Evolutionary conservation across 1,140 invertebrate genomes (phyloP).

Genomic region (Brachionus paranguensis): DNA sequence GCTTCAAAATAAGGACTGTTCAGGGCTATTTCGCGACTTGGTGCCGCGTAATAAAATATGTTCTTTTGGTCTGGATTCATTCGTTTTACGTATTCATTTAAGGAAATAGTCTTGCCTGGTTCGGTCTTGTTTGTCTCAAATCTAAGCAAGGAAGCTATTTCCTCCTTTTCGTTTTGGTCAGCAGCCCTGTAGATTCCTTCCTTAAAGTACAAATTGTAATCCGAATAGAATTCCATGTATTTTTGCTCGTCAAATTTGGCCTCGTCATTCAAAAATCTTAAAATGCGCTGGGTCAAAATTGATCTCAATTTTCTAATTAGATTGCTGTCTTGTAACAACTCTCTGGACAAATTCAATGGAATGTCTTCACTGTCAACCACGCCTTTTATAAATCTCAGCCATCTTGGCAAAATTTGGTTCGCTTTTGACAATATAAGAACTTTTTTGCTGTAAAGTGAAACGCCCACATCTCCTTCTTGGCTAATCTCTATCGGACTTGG

Average conservation of each 20-base stretch:
- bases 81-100: conserved; percentile 72
- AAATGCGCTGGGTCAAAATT: conserved; percentile 74
- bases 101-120: conserved; percentile 68
- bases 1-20: conserved; percentile 89
- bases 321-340: conserved; percentile 84
- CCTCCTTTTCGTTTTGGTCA: conserved; percentile 76
- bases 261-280: conserved; percentile 79
- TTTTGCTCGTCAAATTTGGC: conserved; percentile 74
- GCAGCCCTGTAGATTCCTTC: conserved; percentile 82
- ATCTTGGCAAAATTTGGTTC: conserved; percentile 84
- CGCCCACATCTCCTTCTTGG: conserved; percentile 68
- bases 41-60: conserved; percentile 87
- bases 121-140: conserved; percentile 81
- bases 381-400: conserved; percentile 86
- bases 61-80: conserved; percentile 72
- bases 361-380: conserved; percentile 97
- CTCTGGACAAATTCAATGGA: conserved; percentile 88
- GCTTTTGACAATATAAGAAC: conserved; percentile 80
- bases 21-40: conserved; percentile 81
- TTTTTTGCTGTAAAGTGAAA: conserved; percentile 82
- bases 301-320: conserved; percentile 67
- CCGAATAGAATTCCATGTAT: conserved; percentile 79
- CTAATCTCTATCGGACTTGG: conserved; percentile 76
- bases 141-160: conserved; percentile 78
- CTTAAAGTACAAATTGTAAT: conserved; percentile 86